Conservation (phyloP, 2,113 vertebrate species). For the Saimiri boliviensis region DNA sequence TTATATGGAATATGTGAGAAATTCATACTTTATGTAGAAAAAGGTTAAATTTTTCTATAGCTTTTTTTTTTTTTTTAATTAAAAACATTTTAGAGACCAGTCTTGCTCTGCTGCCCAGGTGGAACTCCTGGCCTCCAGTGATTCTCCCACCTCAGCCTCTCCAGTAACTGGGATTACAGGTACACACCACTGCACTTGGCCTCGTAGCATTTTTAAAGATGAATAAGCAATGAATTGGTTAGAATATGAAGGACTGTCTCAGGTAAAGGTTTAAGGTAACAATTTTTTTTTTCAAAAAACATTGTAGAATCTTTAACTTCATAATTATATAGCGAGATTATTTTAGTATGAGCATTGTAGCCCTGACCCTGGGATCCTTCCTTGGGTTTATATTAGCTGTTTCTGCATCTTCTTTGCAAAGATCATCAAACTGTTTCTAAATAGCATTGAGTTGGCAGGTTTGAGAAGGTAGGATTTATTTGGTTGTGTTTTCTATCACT, state of each 20-base stretch:
- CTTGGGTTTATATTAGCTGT: background rate
- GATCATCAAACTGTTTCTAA: slow-evolving; percentile 4
- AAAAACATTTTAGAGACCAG: background rate
- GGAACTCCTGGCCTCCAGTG: background rate
- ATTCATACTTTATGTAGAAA: slow-evolving; percentile 23
- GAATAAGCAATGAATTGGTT: background rate
- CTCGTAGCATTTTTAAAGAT: slow-evolving; percentile 10
- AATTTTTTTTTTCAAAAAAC: slow-evolving; percentile 47
- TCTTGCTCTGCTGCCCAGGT: background rate
- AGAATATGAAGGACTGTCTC: slow-evolving; percentile 43
- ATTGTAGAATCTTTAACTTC: slow-evolving; percentile 21
- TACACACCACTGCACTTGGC: background rate
- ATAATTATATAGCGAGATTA: background rate
- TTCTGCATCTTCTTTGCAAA: slow-evolving; percentile 38
- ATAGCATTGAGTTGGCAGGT: background rate
- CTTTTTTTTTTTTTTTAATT: background rate
- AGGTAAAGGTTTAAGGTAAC: background rate
- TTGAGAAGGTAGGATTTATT: background rate
- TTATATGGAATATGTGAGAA: background rate
- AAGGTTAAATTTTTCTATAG: slow-evolving; percentile 9
- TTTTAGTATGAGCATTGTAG: background rate
- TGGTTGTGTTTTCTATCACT: slow-evolving; percentile 28
- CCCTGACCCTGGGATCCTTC: background rate
- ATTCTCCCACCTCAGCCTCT: background rate
- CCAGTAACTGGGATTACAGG: background rate